Evolutionary conservation across 2,113 vertebrate genomes (phyloP).

Genomic region (Haemorhous mexicanus): DNA sequence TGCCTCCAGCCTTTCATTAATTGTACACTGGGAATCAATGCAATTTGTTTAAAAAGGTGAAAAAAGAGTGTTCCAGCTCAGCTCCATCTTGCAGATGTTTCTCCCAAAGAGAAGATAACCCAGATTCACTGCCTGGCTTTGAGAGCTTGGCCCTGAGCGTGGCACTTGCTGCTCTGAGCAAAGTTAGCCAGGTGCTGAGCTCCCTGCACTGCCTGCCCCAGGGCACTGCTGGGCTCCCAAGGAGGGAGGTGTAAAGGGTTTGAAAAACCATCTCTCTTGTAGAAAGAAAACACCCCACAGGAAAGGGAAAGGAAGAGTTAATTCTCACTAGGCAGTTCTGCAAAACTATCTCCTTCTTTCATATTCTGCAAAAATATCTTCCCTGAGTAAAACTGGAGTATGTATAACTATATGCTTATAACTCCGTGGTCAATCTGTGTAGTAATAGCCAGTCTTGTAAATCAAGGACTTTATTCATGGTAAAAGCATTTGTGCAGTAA

Average conservation of each 20-base stretch:
- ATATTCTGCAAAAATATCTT: background rate
- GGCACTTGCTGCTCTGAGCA: background rate
- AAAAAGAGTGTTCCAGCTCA: background rate
- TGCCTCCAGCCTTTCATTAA: background rate
- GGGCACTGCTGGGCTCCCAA: rapidly evolving
- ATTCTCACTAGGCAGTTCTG: background rate
- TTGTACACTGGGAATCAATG: background rate
- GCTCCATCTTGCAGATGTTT: background rate
- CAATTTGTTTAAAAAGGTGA: background rate
- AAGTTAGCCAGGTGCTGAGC: background rate
- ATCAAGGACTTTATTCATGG: background rate
- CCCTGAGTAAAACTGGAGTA: background rate
- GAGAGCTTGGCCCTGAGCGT: background rate
- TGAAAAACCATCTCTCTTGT: background rate
- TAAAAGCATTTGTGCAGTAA: conserved; percentile 41
- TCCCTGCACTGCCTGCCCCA: rapidly evolving
- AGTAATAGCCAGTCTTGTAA: background rate
- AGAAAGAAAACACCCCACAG: background rate
- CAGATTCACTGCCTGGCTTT: background rate
- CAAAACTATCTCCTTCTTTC: no score
- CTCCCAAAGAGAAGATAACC: background rate
- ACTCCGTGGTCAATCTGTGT: background rate
- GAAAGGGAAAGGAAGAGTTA: background rate
- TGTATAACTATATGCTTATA: background rate
- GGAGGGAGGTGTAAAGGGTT: background rate